phyloP scores from a whole-genome alignment of 2,888 invertebrate genomes.

The Ectemnius lituratus region DNA sequence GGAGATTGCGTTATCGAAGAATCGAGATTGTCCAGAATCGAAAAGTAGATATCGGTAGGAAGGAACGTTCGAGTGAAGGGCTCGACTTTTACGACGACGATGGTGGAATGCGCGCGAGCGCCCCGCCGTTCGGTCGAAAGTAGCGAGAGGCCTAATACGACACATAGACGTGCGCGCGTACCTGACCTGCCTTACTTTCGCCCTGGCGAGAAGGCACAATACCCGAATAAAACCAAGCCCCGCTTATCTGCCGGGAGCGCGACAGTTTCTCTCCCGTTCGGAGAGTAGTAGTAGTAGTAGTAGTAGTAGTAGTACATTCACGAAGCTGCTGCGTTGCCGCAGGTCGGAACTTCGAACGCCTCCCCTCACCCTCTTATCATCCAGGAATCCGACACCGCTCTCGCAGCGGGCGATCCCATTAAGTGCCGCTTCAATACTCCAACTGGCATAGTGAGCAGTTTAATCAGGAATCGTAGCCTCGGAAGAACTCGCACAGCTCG shows the following conservation, averaged over 20 bases:
- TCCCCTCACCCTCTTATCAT: background rate
- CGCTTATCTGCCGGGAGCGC: slow-evolving; percentile 47
- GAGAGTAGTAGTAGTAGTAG: too few relatives aligned
- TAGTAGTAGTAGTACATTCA: too few relatives aligned
- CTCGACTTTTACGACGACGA: background rate
- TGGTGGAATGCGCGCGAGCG: background rate
- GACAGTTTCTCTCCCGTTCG: slow-evolving; percentile 44
- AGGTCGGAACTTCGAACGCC: slow-evolving; percentile 18
- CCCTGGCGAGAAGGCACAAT: slow-evolving; percentile 45
- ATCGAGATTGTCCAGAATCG: too few relatives aligned
- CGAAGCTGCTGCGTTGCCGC: slow-evolving; percentile 17
- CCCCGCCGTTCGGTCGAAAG: background rate
- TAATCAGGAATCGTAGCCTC: too few relatives aligned
- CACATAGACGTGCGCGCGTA: slow-evolving; percentile 24
- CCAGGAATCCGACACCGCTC: slow-evolving; percentile 15
- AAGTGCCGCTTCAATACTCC: background rate
- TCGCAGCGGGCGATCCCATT: background rate
- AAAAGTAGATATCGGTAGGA: too few relatives aligned
- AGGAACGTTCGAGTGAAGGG: too few relatives aligned
- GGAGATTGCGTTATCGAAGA: too few relatives aligned
- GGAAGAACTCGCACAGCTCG: too few relatives aligned
- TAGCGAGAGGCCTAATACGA: slow-evolving; percentile 31
- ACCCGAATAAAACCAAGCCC: slow-evolving; percentile 49
- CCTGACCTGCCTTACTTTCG: slow-evolving; percentile 58
- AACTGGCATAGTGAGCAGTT: too few relatives aligned